Evolutionary conservation across 2,888 invertebrate genomes (phyloP).

Genomic region (Gandaritis pyraliata): DNA sequence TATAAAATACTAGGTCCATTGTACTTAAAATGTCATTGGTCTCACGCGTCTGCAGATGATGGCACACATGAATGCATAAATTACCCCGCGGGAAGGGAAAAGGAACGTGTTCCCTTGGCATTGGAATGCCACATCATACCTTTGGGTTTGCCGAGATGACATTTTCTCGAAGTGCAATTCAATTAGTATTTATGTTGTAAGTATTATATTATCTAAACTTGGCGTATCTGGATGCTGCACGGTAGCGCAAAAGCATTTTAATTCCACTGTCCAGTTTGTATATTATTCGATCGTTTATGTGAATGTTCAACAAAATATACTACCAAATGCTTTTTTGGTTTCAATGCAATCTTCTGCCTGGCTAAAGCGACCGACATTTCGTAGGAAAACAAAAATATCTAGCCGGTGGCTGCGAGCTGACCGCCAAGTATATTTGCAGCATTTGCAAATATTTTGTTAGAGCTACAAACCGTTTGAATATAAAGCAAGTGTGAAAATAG

Average conservation of each 20-base stretch:
- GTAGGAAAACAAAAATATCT: too few species aligned
- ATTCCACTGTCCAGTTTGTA: neutral
- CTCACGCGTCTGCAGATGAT: neutral
- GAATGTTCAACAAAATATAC: too few species aligned
- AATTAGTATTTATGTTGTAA: conserved; percentile 70
- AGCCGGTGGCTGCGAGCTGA: too few species aligned
- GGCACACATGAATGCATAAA: neutral
- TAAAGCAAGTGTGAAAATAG: too few species aligned
- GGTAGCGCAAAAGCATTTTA: neutral
- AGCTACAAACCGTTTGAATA: too few species aligned
- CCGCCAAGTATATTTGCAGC: too few species aligned
- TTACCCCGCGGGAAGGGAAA: neutral
- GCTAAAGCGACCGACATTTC: too few species aligned
- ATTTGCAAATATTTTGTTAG: too few species aligned
- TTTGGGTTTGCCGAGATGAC: conserved; percentile 68
- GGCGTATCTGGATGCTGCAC: neutral
- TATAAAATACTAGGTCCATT: too few species aligned
- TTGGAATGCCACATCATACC: neutral
- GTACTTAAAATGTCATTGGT: neutral
- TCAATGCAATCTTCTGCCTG: too few species aligned
- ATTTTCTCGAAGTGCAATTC: conserved; percentile 69
- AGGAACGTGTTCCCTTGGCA: neutral
- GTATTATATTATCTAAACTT: neutral
- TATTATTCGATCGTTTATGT: too few species aligned
- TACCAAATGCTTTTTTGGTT: too few species aligned